phyloP scores from a whole-genome alignment of 23 tunicate species.

The Corella eumyota region DNA sequence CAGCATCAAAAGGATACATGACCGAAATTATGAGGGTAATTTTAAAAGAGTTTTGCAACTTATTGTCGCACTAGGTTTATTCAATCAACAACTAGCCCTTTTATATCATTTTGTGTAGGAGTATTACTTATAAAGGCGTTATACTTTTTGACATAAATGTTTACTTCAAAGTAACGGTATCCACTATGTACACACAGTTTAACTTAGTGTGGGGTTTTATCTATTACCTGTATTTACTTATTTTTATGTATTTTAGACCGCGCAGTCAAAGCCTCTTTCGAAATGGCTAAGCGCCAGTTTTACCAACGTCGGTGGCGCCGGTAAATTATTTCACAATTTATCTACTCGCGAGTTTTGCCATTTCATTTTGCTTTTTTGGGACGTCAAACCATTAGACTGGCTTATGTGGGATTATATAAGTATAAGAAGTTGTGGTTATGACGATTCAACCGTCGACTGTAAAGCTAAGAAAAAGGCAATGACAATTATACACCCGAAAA shows the following conservation, averaged over 20 bases:
- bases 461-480: slow-evolving; percentile 8
- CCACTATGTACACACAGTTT: no score
- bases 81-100: no score
- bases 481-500: not conserved
- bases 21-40: slow-evolving; percentile 5
- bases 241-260: no score
- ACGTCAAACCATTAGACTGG: slow-evolving; percentile 27
- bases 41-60: not conserved
- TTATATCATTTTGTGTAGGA: no score
- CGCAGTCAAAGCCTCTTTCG: not conserved
- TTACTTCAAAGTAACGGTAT: no score
- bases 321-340: slow-evolving; percentile 9
- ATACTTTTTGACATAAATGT: no score
- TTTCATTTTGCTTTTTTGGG: slow-evolving; percentile 13
- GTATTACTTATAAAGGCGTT: no score
- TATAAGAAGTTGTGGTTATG: slow-evolving; percentile 26
- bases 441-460: slow-evolving; percentile 11
- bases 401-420: slow-evolving; percentile 29
- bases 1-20: slow-evolving; percentile 14
- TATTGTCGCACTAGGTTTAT: not conserved
- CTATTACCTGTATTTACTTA: no score
- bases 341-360: slow-evolving; percentile 15
- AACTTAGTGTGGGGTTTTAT: no score
- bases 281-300: slow-evolving; percentile 7
- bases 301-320: slow-evolving; percentile 17